Percentiles rank a stretch among this genome's conserved stretches.
phyloP scores from a whole-genome alignment of 2,113 vertebrate species.

The Coryphaenoides rupestris region DNA sequence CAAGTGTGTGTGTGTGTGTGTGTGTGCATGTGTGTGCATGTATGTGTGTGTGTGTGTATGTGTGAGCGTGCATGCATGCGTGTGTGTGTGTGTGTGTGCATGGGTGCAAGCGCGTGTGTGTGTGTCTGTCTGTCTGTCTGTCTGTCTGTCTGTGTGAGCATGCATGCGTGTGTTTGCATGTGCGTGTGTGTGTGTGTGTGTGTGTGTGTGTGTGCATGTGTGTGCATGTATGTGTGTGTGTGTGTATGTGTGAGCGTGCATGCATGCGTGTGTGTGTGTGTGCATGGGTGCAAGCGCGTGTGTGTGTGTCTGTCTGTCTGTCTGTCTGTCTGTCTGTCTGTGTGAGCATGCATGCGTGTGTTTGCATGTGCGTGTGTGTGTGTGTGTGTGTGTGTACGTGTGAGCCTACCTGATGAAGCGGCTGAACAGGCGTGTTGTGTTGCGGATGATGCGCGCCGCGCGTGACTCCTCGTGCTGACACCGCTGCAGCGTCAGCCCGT shows the following conservation, averaged over 20 bases:
- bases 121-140: no score
- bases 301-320: neutral
- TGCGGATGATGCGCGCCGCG: constrained; percentile 94
- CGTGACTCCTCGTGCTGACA: constrained; percentile 94
- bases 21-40: no score
- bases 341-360: no score
- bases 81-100: no score
- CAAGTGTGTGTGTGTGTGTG: no score
- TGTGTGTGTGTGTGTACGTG: neutral
- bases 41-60: no score
- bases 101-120: no score
- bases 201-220: neutral
- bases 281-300: neutral
- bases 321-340: neutral
- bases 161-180: neutral
- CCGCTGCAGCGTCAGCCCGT: constrained; percentile 90
- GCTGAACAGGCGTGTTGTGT: constrained; percentile 90
- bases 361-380: neutral
- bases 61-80: no score
- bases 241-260: no score
- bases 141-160: no score
- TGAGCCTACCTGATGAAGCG: constrained; percentile 85
- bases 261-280: neutral
- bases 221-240: neutral
- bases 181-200: neutral